Percentiles rank a stretch among this genome's conserved stretches.
phyloP scores from a whole-genome alignment of 2,888 invertebrate genomes.

The Pollenia labialis region DNA sequence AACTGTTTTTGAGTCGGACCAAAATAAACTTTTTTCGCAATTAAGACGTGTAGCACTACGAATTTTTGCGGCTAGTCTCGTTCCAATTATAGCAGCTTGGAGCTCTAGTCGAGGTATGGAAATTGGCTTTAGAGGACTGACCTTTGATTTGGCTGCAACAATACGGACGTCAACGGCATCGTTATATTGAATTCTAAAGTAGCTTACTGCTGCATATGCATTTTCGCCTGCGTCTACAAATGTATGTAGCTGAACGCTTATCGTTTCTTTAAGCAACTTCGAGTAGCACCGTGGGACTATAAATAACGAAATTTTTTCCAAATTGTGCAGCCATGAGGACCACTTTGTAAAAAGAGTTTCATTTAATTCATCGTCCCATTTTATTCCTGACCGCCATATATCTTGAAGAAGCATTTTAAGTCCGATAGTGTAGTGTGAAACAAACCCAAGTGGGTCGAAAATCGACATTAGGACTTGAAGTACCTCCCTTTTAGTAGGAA shows the following conservation, averaged over 20 bases:
- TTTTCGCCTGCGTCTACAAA: constrained; percentile 60
- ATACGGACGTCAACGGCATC: constrained; percentile 27
- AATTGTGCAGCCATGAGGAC: no score
- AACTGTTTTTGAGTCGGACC: constrained; percentile 70
- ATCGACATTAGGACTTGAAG: no score
- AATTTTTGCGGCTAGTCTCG: constrained; percentile 30
- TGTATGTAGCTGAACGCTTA: constrained; percentile 9
- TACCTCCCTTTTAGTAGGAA: no score
- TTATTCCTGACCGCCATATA: no score
- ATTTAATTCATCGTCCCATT: no score
- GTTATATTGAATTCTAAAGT: constrained; percentile 45
- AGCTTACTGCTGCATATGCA: constrained; percentile 60
- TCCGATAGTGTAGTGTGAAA: no score
- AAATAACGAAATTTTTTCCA: no score
- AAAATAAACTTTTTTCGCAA: constrained; percentile 25
- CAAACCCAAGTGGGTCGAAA: no score
- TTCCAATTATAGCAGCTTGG: constrained; percentile 58
- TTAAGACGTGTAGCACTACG: neutral
- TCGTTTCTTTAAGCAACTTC: neutral
- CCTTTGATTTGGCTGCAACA: constrained; percentile 55
- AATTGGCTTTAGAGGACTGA: constrained; percentile 34
- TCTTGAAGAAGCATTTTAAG: no score
- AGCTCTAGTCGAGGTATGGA: constrained; percentile 50
- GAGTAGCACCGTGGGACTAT: constrained; percentile 51
- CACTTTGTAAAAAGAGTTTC: no score